These are phyloP conservation scores for Tyto alba DNA, from an alignment of 2,113 vertebrate species.

Conservation along the genomic window DNA sequence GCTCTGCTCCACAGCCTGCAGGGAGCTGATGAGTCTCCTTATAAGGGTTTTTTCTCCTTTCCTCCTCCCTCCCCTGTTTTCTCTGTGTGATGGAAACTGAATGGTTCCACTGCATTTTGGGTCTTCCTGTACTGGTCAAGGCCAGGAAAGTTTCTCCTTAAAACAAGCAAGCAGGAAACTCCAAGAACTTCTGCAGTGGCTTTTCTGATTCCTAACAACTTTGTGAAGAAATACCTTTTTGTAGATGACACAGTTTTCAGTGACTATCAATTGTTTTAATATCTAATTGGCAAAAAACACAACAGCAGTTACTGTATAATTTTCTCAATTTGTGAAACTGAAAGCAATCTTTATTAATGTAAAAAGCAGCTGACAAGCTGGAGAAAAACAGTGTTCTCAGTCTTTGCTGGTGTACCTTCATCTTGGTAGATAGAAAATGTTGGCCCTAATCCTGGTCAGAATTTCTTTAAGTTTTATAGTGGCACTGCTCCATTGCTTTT, in stretches of 20 bases:
- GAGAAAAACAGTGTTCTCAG: background rate
- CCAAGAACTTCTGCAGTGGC: background rate
- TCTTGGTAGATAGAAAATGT: background rate
- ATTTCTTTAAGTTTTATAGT: background rate
- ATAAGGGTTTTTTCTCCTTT: background rate
- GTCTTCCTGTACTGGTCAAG: background rate
- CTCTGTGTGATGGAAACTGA: background rate
- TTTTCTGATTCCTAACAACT: background rate
- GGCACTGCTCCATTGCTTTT: background rate
- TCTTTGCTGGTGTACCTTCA: background rate
- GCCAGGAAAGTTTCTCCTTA: background rate
- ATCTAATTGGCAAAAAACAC: background rate
- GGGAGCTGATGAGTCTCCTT: constrained; percentile 2
- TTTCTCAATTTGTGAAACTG: constrained; percentile 27
- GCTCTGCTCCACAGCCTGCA: background rate
- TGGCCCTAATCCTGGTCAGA: background rate
- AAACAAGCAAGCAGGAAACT: background rate
- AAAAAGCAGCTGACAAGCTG: background rate
- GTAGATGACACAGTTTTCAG: background rate
- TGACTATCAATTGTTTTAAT: background rate
- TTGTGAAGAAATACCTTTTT: background rate
- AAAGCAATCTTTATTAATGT: background rate
- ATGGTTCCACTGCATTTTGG: background rate
- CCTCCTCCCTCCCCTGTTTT: background rate
- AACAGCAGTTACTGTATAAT: background rate